Evolutionary conservation across 2,888 invertebrate species (phyloP).

Genomic region (Volucella bombylans): DNA sequence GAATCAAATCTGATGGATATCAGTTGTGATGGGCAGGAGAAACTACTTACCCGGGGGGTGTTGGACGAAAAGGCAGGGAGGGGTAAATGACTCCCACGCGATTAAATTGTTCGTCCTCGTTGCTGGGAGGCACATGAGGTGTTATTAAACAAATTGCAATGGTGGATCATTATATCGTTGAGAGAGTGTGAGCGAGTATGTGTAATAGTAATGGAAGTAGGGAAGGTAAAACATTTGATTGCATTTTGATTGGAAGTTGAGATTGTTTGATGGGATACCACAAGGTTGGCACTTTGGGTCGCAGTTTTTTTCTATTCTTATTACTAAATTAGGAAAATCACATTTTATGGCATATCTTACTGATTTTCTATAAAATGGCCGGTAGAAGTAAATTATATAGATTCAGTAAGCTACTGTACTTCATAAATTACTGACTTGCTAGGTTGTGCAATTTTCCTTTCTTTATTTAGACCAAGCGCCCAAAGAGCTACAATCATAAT

Average conservation of each 20-base stretch:
- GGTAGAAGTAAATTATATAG: too few species aligned
- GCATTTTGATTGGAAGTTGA: constrained; percentile 54
- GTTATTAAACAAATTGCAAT: constrained; percentile 70
- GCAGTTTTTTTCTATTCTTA: constrained; percentile 12
- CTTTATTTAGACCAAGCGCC: too few species aligned
- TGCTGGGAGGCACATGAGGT: constrained; percentile 52
- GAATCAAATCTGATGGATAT: constrained; percentile 69
- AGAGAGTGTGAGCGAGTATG: constrained; percentile 28
- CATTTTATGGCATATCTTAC: too few species aligned
- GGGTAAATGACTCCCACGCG: constrained; percentile 62
- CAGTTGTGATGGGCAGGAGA: constrained; percentile 57
- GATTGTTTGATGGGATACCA: constrained; percentile 49
- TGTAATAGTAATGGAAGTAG: constrained; percentile 27
- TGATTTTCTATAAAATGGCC: too few species aligned
- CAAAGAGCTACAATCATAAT: too few species aligned
- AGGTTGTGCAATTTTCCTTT: too few species aligned
- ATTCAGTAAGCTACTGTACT: too few species aligned
- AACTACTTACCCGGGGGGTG: constrained; percentile 6
- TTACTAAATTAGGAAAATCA: background rate
- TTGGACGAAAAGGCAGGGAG: constrained; percentile 11
- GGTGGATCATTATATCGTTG: constrained; percentile 60
- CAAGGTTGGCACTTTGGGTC: constrained; percentile 39
- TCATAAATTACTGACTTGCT: too few species aligned
- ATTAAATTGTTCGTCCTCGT: constrained; percentile 72
- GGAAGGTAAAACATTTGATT: constrained; percentile 37